Conservation (phyloP, 2,797 vertebrate species). For the Bradypus variegatus region DNA sequence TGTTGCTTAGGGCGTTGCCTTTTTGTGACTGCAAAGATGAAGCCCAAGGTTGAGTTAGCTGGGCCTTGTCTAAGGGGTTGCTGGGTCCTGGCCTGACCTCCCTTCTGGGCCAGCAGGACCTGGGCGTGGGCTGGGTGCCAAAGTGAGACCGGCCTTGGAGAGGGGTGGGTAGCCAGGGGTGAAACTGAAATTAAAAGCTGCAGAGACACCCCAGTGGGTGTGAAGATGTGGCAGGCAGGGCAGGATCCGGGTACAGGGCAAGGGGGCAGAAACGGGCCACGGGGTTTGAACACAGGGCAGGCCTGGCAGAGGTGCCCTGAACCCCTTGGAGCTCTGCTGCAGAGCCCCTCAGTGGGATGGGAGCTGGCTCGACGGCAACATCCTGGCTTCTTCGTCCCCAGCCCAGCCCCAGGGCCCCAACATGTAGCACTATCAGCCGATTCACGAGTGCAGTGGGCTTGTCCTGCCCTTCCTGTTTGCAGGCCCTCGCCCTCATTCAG, state of each 20-base stretch:
- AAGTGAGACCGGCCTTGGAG: neutral
- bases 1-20: neutral
- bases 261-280: neutral
- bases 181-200: neutral
- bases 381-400: neutral
- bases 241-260: neutral
- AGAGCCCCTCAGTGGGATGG: neutral
- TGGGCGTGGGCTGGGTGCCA: neutral
- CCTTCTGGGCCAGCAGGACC: neutral
- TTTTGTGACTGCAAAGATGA: neutral
- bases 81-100: neutral
- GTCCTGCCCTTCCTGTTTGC: neutral
- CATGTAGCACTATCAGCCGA: neutral
- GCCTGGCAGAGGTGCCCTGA: neutral
- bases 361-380: neutral
- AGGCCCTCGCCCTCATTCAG: neutral
- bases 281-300: neutral
- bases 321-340: rapidly evolving
- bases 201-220: neutral
- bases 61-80: neutral
- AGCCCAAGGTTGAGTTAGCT: neutral
- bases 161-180: neutral
- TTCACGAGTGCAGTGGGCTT: too few relatives aligned
- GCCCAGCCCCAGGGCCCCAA: neutral
- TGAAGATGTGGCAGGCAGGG: neutral